These are phyloP conservation scores for Mastacembelus armatus DNA, from an alignment of 2,797 vertebrate genomes.

Conservation along the genomic window DNA sequence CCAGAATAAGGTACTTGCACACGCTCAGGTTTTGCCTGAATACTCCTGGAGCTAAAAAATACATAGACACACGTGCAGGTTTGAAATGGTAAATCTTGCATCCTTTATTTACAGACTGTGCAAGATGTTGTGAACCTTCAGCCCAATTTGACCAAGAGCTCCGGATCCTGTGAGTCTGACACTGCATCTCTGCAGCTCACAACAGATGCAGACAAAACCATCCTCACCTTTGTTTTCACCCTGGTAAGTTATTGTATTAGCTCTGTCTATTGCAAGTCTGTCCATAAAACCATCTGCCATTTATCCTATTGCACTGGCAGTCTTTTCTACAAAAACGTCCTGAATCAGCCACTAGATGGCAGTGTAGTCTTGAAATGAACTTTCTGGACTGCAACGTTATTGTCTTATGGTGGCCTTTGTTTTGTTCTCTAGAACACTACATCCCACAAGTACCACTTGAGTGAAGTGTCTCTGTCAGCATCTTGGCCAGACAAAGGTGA, in stretches of 20 bases:
- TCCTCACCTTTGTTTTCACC: conserved; percentile 82
- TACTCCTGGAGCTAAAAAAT: not conserved
- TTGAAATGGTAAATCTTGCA: not conserved
- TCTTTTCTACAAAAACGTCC: not conserved
- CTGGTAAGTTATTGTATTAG: conserved; percentile 75
- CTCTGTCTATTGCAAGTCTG: not conserved
- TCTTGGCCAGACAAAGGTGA: conserved; percentile 76
- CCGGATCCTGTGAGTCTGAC: conserved; percentile 80
- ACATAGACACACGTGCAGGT: not conserved
- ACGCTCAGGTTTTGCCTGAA: not conserved
- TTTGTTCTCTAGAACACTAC: conserved; percentile 79
- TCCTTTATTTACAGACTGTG: conserved; percentile 65
- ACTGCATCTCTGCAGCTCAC: conserved; percentile 77
- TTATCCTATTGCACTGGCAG: not conserved
- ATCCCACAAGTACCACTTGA: conserved; percentile 80
- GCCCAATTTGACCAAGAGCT: conserved; percentile 72
- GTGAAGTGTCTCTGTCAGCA: conserved; percentile 70
- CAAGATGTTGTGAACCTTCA: conserved; percentile 84
- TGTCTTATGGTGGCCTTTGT: not conserved
- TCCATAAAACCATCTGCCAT: not conserved
- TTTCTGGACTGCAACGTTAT: not conserved
- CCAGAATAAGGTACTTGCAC: conserved; percentile 74
- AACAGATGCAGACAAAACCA: conserved; percentile 69
- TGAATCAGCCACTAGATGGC: conserved; percentile 61
- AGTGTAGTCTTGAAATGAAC: not conserved